Conservation (phyloP, 2,797 vertebrate species). For the Neostethus bicornis region DNA sequence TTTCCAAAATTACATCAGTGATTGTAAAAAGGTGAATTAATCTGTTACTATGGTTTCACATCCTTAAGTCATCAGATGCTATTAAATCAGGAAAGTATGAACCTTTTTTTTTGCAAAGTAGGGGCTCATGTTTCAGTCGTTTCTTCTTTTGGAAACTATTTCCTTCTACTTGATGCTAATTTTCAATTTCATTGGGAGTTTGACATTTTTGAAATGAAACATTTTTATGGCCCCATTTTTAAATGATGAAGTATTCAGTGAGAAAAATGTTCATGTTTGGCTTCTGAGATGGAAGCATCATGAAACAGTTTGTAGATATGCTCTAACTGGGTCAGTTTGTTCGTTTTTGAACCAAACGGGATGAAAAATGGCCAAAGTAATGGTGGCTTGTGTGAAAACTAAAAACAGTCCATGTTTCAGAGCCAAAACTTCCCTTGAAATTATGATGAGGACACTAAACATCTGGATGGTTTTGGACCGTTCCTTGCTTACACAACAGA, state of each 20-base stretch:
- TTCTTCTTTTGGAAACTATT: slow-evolving; percentile 19
- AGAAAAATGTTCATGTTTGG: slow-evolving; percentile 27
- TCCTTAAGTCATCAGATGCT: slow-evolving; percentile 54
- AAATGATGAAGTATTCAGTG: slow-evolving; percentile 15
- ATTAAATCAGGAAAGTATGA: slow-evolving; percentile 44
- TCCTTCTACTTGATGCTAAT: slow-evolving; percentile 14
- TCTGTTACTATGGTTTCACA: slow-evolving; percentile 55
- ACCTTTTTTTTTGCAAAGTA: slow-evolving; percentile 39
- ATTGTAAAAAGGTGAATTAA: slow-evolving; percentile 49
- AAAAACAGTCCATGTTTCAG: neutral
- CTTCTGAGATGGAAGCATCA: slow-evolving; percentile 24
- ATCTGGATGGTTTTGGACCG: neutral
- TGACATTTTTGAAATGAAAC: slow-evolving; percentile 39
- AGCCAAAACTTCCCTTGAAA: neutral
- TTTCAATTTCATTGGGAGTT: slow-evolving; percentile 27
- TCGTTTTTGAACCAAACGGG: slow-evolving; percentile 15
- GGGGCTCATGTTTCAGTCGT: slow-evolving; percentile 36
- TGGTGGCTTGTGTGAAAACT: neutral
- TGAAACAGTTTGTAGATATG: slow-evolving; percentile 31
- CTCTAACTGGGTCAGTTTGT: neutral
- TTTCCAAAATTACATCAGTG: slow-evolving; percentile 63
- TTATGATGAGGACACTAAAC: neutral
- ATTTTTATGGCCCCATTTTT: slow-evolving; percentile 40
- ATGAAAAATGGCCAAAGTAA: slow-evolving; percentile 8
- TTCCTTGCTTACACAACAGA: neutral